Base-by-base conservation (phyloP, 2,113 vertebrate genomes). In the Chlorodrepanis virens region DNA sequence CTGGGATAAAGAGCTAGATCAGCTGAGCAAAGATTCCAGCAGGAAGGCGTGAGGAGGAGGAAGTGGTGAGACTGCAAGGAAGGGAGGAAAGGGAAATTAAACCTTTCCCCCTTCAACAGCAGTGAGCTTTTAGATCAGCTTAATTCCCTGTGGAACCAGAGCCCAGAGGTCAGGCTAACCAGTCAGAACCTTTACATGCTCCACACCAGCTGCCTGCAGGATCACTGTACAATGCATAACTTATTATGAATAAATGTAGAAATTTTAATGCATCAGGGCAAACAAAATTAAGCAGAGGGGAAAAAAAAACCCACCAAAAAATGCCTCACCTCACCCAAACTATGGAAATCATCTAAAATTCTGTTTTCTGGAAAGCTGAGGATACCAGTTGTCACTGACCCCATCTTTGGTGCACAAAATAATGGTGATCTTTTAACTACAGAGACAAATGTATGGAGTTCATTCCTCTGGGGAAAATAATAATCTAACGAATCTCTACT, bases 31-130 rank as follows among this genome's bases (percentile, higher is more conserved):
- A 59, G 59, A 60, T 29, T 53, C 28, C 65, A 90, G 35, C 16
- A 52, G 22, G 28, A 70, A 78, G 13, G 42, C 0, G 0, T 21
- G 54, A 33, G 61, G 37, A 87, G 28, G 23, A 78, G 6, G 35
- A 91, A 74, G 28, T 14, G 12, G n/a, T 31, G 25, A 57, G 42
- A 61, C 37, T 71, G 60, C 56, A 70, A 74, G 29, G 35, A 76
- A 71, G 19, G 31, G 11, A 83, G 23, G 52, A 84, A 82, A 79
- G 60, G 27, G 23, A 71, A 91, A 82, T 59, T 7, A 28, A 94
- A 40, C 28, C 10, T 69, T 57, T 47, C 8, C 10, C 24, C 19
- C 10, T 85, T 50, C 65, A 71, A 29, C 1, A 56, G 29, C 52
- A 33, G 47, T 3, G 44, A 68, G 57, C 65, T 67, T 23, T 70